These are phyloP conservation scores for Corvus cornix DNA, from an alignment of 2,113 vertebrate genomes.

Conservation along the genomic window DNA sequence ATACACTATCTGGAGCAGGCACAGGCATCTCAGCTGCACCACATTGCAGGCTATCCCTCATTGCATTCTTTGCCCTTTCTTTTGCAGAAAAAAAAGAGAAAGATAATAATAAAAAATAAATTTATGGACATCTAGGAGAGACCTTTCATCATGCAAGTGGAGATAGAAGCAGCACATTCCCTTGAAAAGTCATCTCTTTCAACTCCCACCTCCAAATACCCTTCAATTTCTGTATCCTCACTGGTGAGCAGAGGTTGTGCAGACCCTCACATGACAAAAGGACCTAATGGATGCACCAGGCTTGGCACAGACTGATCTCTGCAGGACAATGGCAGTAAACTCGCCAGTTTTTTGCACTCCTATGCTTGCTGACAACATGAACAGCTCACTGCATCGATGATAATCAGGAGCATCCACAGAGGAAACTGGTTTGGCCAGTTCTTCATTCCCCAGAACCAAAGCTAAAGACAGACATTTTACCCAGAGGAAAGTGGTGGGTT, in stretches of 20 bases:
- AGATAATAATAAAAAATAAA: neutral
- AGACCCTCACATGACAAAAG: neutral
- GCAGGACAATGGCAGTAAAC: neutral
- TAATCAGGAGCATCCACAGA: neutral
- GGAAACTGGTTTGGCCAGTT: neutral
- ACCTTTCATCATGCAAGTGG: neutral
- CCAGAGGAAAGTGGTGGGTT: neutral
- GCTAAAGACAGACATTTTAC: accelerated
- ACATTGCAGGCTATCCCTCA: neutral
- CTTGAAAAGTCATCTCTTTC: neutral
- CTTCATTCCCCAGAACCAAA: neutral
- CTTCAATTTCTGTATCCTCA: neutral
- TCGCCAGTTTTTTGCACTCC: neutral
- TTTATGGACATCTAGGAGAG: neutral
- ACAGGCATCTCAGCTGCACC: neutral
- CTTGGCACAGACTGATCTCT: neutral
- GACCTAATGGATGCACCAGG: neutral
- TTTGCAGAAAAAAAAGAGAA: neutral
- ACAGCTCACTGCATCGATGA: neutral
- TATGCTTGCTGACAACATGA: neutral
- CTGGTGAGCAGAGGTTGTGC: neutral
- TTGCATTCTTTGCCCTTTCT: neutral
- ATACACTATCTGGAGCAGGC: neutral
- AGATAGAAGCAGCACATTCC: neutral
- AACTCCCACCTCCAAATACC: neutral